A percentile compares a stretch with the other conserved stretches of the same genome.
phyloP scores from a whole-genome alignment of 1,140 invertebrate genomes.

The Campoletis sonorensis region DNA sequence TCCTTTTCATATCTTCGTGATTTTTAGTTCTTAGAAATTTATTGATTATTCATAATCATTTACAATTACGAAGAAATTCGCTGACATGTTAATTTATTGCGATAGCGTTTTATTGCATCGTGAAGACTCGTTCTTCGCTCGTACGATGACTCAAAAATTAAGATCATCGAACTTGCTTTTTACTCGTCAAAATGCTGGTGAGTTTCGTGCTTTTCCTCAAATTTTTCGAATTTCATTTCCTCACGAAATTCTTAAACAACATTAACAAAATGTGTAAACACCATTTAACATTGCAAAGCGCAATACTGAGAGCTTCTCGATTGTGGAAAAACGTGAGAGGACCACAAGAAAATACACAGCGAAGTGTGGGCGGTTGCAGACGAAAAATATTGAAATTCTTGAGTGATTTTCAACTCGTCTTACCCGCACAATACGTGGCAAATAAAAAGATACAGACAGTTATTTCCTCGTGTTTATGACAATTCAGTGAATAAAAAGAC shows the following conservation, averaged over 20 bases:
- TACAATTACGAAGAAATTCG: background rate
- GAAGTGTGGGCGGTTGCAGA: background rate
- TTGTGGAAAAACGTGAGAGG: background rate
- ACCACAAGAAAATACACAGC: background rate
- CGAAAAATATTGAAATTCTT: background rate
- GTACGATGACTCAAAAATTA: background rate
- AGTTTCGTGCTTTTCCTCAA: background rate
- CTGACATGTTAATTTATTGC: background rate
- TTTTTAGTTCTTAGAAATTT: background rate
- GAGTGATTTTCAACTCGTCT: background rate
- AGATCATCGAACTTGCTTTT: constrained; percentile 11
- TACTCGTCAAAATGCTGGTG: background rate
- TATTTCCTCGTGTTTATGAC: background rate
- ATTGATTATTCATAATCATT: background rate
- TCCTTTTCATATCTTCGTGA: background rate
- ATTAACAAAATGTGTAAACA: background rate
- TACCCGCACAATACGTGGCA: background rate
- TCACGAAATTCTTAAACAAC: constrained; percentile 2
- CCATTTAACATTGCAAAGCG: background rate
- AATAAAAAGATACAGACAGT: background rate
- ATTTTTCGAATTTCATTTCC: background rate
- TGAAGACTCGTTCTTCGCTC: background rate
- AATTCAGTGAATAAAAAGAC: background rate
- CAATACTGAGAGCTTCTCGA: background rate
- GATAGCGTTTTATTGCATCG: background rate